These are phyloP conservation scores for Byasa hedistus DNA, from an alignment of 2,888 invertebrate species.

Conservation along the genomic window DNA sequence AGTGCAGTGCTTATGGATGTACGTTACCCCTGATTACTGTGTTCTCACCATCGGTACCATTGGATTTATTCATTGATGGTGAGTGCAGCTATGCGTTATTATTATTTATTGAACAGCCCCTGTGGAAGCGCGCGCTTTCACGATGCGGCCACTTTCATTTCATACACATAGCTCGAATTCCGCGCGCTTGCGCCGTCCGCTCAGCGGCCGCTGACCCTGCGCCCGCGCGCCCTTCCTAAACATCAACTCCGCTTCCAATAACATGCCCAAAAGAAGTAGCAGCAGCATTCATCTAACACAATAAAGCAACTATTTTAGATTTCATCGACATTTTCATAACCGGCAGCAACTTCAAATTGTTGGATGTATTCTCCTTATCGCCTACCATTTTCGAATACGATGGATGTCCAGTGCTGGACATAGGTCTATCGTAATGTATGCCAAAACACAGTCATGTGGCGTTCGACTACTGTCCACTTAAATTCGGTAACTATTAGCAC, in stretches of 20 bases:
- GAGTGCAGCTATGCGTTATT: conserved; percentile 54
- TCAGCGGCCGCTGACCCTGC: conserved; percentile 80
- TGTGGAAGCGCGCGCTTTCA: conserved; percentile 77
- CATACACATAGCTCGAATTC: conserved; percentile 79
- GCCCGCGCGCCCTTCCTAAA: conserved; percentile 71
- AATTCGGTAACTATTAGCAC: too few species aligned
- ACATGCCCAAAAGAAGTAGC: conserved; percentile 3
- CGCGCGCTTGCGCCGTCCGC: conserved; percentile 71
- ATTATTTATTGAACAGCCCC: conserved; percentile 52
- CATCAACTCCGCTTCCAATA: conserved; percentile 50
- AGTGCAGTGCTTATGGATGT: conserved; percentile 77
- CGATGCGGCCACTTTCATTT: conserved; percentile 79
- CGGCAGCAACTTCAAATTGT: too few species aligned
- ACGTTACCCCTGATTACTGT: conserved; percentile 67
- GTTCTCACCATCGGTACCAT: conserved; percentile 55
- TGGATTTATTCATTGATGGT: conserved; percentile 77
- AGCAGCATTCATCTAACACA: too few species aligned
- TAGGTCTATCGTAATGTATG: too few species aligned
- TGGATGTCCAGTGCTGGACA: too few species aligned
- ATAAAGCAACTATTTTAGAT: too few species aligned
- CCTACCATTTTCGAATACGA: too few species aligned
- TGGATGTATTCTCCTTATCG: too few species aligned
- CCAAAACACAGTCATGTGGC: too few species aligned
- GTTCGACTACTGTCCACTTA: too few species aligned
- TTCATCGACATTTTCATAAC: too few species aligned